phyloP scores from a whole-genome alignment of 1,140 invertebrate genomes.

The Pseudomyrmex gracilis region DNA sequence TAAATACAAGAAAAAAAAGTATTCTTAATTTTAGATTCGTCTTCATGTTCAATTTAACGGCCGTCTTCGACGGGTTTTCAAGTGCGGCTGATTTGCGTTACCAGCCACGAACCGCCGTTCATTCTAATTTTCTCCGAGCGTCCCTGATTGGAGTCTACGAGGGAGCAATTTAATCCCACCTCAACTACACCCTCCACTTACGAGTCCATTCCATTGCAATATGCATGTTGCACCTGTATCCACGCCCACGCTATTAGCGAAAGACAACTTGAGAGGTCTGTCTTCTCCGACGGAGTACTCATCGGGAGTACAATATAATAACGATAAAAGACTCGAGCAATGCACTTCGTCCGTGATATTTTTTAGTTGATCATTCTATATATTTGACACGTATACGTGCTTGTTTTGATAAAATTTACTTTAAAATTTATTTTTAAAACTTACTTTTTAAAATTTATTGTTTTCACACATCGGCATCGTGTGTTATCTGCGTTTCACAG shows the following conservation, averaged over 20 bases:
- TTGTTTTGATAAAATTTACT: slow-evolving; percentile 1
- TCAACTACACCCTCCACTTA: slow-evolving; percentile 38
- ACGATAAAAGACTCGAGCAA: slow-evolving; percentile 11
- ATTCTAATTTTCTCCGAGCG: slow-evolving; percentile 63
- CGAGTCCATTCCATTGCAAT: slow-evolving; percentile 46
- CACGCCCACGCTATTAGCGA: slow-evolving; percentile 60
- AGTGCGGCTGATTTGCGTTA: slow-evolving; percentile 54
- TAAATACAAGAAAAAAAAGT: slow-evolving; percentile 21
- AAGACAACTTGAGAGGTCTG: slow-evolving; percentile 41
- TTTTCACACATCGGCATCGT: neutral
- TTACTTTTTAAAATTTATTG: no score
- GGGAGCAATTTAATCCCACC: slow-evolving; percentile 42
- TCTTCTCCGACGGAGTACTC: slow-evolving; percentile 9
- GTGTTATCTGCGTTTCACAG: slow-evolving; percentile 10
- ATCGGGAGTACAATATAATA: slow-evolving; percentile 22
- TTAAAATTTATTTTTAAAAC: no score
- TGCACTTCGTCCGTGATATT: no score
- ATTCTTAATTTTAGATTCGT: slow-evolving; percentile 57
- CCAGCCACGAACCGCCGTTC: slow-evolving; percentile 39
- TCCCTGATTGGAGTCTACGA: slow-evolving; percentile 60
- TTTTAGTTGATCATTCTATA: neutral
- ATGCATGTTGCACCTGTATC: slow-evolving; percentile 52
- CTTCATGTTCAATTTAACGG: slow-evolving; percentile 47
- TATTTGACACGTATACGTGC: neutral
- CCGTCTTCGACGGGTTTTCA: slow-evolving; percentile 25